Base-by-base conservation (phyloP, 2,797 vertebrate genomes). In the Tokudaia muenninki region DNA sequence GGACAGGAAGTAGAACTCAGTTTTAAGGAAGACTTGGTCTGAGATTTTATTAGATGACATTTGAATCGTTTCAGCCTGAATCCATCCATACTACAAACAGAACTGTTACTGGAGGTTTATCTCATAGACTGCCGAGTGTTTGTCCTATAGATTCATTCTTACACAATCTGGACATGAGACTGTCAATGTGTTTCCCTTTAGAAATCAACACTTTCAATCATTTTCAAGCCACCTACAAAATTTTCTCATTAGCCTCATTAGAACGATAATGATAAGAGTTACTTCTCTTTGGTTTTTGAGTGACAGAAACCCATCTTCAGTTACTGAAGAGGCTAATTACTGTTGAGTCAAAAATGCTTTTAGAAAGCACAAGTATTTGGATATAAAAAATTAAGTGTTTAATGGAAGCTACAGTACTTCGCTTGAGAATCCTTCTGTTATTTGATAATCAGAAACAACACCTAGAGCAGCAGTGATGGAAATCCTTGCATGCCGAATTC, bases 381-480 rank as follows among this genome's bases (percentile, higher is more conserved):
- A 92, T 92, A 67, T 92, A 19, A 94, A 88, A 97, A 94, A 97
- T 57, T 93, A 90, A 95, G 84, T 90, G 96, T 87, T 94, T 92
- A 80, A 97, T 92, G 52, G 92, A 90, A 92, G 86, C 78, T 47
- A 26, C 8, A 22, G 41, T 61, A 50, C 34, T 80, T 82, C 90
- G 24, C 81, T 92, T 52, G 70, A 95, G 92, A 92, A 91, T 95
- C 55, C 47, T 79, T 80, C 47, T 91, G 55, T 67, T 90, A 87
- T 59, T 95, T 94, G 63, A 72, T 19, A 80, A 97, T 77, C 55
- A 96, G 81, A 91, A 92, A 82, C 78, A 89, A n/a, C 75, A 80
- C 24, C 59, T 41, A 63, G 24, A 55, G 37, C 55, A 67, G 24
- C 83, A 52, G 0, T 65, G 74, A 31, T 14, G 31, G 37, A 61